phyloP scores from a whole-genome alignment of 1,140 invertebrate genomes.

The Eumeta japonica region DNA sequence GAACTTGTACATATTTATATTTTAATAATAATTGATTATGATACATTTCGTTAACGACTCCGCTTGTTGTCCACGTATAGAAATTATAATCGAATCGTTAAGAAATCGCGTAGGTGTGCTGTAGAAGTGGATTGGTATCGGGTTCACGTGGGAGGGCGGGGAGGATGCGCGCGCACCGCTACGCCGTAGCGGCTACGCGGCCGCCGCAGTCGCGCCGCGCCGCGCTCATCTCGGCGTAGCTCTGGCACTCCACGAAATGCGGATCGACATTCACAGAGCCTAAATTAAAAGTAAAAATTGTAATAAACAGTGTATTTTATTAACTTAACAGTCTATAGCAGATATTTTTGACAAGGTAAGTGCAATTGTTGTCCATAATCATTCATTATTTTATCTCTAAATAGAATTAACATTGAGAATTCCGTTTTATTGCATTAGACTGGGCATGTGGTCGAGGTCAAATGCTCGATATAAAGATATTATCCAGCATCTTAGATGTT shows the following conservation, averaged over 20 bases:
- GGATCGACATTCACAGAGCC: not conserved
- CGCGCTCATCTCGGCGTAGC: not conserved
- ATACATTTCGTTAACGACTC: too few species aligned
- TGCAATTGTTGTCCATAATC: too few species aligned
- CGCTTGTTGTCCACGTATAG: too few species aligned
- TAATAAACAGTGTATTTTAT: not conserved
- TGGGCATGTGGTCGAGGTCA: too few species aligned
- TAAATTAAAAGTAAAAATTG: not conserved
- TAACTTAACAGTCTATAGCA: not conserved
- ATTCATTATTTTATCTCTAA: too few species aligned
- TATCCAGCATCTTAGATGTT: too few species aligned
- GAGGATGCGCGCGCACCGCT: not conserved
- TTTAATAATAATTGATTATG: too few species aligned
- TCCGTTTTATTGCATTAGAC: too few species aligned
- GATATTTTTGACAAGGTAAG: too few species aligned
- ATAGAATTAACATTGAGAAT: too few species aligned
- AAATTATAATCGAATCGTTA: slow-evolving; percentile 1
- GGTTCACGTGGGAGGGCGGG: slow-evolving; percentile 32
- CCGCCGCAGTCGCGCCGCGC: not conserved
- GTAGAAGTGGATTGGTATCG: slow-evolving; percentile 42
- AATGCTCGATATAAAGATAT: too few species aligned
- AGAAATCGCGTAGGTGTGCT: not conserved
- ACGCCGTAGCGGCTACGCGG: slow-evolving; percentile 1
- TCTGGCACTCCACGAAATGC: not conserved
- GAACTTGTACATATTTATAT: too few species aligned